Percentiles rank a stretch among this genome's conserved stretches.
These are phyloP conservation scores for Leptopilina clavipes DNA, from an alignment of 1,140 invertebrate species.

Conservation along the genomic window DNA sequence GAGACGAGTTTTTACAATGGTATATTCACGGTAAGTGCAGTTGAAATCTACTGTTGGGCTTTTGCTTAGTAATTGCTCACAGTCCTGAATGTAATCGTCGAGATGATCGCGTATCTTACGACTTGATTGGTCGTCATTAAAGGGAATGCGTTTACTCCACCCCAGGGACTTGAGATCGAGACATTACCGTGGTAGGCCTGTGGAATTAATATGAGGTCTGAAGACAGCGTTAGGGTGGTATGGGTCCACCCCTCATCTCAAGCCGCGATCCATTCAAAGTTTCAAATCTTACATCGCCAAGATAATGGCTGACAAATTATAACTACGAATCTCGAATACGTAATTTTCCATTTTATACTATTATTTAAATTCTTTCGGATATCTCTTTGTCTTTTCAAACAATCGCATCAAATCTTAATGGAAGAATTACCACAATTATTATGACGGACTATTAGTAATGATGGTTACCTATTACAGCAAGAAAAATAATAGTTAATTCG, in stretches of 20 bases:
- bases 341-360: constrained; percentile 53
- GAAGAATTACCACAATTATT: background rate
- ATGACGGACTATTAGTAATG: too few relatives aligned
- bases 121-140: constrained; percentile 73
- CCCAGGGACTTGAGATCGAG: constrained; percentile 61
- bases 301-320: constrained; percentile 72
- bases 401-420: background rate
- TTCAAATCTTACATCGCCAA: constrained; percentile 67
- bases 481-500: too few relatives aligned
- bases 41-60: background rate
- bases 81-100: constrained; percentile 65
- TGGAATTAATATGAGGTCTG: constrained; percentile 69
- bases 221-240: constrained; percentile 51
- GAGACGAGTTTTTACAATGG: background rate
- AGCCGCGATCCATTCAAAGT: constrained; percentile 64
- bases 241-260: constrained; percentile 39
- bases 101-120: constrained; percentile 72
- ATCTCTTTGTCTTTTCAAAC: background rate
- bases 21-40: constrained; percentile 24
- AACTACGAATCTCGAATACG: constrained; percentile 67
- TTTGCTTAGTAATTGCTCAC: constrained; percentile 56
- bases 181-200: constrained; percentile 62
- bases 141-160: constrained; percentile 71
- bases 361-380: constrained; percentile 40
- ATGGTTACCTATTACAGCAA: too few relatives aligned